Base-by-base conservation (phyloP, 2,797 vertebrate species). In the Mico argentatus region DNA sequence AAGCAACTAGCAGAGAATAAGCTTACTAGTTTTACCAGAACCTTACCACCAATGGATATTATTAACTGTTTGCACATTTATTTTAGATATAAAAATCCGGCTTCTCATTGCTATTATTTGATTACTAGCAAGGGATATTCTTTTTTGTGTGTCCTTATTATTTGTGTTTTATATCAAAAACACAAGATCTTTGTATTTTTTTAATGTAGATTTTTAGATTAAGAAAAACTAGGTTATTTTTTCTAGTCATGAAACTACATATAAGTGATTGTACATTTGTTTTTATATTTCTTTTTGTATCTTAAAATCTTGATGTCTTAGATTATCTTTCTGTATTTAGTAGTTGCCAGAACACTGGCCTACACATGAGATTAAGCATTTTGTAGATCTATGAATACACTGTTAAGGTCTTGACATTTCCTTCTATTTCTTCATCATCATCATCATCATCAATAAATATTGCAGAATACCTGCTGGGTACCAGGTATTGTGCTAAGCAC, bases 101-200 rank as follows among this genome's bases (percentile, higher is more conserved):
- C 59, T 77, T 87, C 73, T 50, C 33, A 26, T 79, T 90, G n/a
- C 83, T 82, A 7, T 55, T 72, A 67, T 50, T 95, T 82, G 20
- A 50, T 96, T 70, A 80, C 48, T 73, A 84, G 46, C 61, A 93
- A 84, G 26, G 48, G 36, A 76, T 77, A 79, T 67, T 2, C 44
- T 83, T 94, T 95, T 96, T 70, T 87, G n/a, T 19, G 81, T 59
- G 30, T 61, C 26, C 10, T 81, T 59, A 67, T 46, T 55, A 57
- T 84, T 95, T 91, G 30, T 88, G 46, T 88, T 93, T 73, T 50
- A 79, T 83, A 84, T 75, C 20, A 52, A 83, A 96, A 96, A 39
- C 10, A 44, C 26, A 89, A 48, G 26, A 50, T 70, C 19, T 88
- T 70, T 26, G 24, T 76, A 36, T 92, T n/a, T 67, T 64, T n/a